Evolutionary conservation across 2,797 vertebrate genomes (phyloP), one percentile per base, ranked within the genome.

Genomic region (Atherinosoma microstoma): DNA sequence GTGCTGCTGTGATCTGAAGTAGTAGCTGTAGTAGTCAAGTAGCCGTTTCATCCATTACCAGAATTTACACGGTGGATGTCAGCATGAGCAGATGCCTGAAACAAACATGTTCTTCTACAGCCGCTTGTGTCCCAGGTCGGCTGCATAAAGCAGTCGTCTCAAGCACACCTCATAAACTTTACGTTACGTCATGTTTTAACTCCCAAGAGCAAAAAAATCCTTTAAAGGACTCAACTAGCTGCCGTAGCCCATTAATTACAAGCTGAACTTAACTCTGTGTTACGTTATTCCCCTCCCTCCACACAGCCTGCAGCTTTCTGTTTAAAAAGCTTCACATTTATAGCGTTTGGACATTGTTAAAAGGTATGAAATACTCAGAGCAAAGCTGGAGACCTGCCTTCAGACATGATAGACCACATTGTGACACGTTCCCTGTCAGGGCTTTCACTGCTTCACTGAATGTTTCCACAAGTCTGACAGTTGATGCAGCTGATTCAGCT

Each of bases 251-350:
- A 40, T 40, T 54, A 57, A 22, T 38, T 51, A 24, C 35, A 53
- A 27, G 71, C 4, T 72, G 24, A 18, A 51, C 62, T 78, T 42
- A 36, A 22, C 56, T 38, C 47, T 42, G 29, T 61, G 6, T 59
- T 29, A 12, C 10, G 4, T 51, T 62, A 47, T 20, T 49, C 6
- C 40, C 35, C 11, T 1, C 51, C 58, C 58, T 27, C 8, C 40
- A 34, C 6, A 27, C 11, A 49, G 45, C 10, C 36, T 18, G 16
- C 40, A 27, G 22, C 15, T 38, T 61, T 56, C 13, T 11, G 22
- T 61, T 69, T 18, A 51, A 64, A 16, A 15, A 40, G 3, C 18
- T 4, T 24, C 1, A 7, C 8, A 13, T 30, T 56, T 34, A n/a
- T 62, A n/a, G 20, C 20, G 42, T 22, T 58, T 63, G 47, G 42